A percentile compares a stretch with the other conserved stretches of the same genome.
Evolutionary conservation across 2,888 invertebrate genomes (phyloP).

Genomic region (Zootermopsis nevadensis): DNA sequence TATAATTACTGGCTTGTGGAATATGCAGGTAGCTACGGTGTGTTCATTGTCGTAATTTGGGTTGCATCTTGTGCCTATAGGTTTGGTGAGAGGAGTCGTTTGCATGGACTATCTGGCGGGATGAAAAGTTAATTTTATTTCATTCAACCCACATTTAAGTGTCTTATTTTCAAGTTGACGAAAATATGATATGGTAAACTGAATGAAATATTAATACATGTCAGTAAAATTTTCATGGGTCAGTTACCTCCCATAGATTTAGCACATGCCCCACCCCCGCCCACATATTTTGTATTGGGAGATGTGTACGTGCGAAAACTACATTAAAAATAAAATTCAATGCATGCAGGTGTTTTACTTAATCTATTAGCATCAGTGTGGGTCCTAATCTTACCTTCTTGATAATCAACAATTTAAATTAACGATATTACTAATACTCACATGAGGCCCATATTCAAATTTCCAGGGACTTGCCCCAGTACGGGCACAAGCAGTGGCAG

Average conservation of each 20-base stretch:
- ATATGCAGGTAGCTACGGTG: not conserved
- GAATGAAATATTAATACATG: not conserved
- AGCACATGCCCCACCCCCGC: conserved; percentile 41
- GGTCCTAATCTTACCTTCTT: not conserved
- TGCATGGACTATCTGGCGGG: not conserved
- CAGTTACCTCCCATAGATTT: conserved; percentile 22
- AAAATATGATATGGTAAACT: not conserved
- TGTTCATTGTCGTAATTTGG: not conserved
- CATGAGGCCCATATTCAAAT: conserved; percentile 26
- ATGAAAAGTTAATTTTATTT: not conserved
- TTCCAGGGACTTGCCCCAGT: conserved; percentile 94
- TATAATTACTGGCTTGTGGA: not conserved
- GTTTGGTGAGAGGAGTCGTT: not conserved
- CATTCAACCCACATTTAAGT: not conserved
- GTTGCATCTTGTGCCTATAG: not conserved
- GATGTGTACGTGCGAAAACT: too few relatives aligned
- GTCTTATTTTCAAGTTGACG: not conserved
- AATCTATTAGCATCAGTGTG: too few relatives aligned
- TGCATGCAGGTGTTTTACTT: too few relatives aligned
- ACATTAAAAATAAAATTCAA: too few relatives aligned
- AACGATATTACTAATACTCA: not conserved
- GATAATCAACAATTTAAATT: not conserved
- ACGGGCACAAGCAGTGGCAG: conserved; percentile 98
- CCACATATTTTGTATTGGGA: not conserved
- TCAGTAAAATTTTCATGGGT: not conserved